phyloP scores from a whole-genome alignment of 2,888 invertebrate genomes.

The Athripsodes cinereus region DNA sequence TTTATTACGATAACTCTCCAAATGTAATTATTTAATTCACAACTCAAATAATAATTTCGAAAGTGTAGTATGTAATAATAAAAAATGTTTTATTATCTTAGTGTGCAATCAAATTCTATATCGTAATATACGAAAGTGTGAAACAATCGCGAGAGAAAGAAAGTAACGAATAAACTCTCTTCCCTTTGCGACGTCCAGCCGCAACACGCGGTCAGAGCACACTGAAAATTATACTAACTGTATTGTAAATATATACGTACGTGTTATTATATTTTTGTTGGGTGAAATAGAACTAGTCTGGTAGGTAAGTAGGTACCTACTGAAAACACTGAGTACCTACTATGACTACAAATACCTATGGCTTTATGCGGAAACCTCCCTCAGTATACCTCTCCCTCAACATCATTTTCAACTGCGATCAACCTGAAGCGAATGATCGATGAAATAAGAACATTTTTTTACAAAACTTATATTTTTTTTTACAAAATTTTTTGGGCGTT shows the following conservation, averaged over 20 bases:
- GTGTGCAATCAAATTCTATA: no score
- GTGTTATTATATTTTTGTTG: no score
- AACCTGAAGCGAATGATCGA: no score
- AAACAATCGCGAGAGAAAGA: not conserved
- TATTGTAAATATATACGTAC: not conserved
- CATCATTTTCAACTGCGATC: no score
- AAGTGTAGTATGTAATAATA: no score
- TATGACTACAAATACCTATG: not conserved
- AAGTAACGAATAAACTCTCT: not conserved
- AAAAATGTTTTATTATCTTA: no score
- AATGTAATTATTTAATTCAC: no score
- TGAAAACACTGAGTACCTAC: not conserved
- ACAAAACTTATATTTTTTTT: not conserved
- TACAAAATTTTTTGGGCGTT: not conserved
- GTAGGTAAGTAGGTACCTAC: not conserved
- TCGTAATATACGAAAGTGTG: no score
- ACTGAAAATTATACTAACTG: not conserved
- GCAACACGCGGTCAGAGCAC: conserved; percentile 6
- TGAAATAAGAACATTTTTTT: no score
- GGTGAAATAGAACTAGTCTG: no score
- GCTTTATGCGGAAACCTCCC: not conserved
- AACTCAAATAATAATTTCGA: no score
- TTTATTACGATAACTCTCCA: no score
- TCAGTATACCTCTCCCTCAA: not conserved
- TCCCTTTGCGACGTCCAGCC: not conserved